Base-by-base conservation (phyloP, 2,888 invertebrate genomes). In the Aelia acuminata region DNA sequence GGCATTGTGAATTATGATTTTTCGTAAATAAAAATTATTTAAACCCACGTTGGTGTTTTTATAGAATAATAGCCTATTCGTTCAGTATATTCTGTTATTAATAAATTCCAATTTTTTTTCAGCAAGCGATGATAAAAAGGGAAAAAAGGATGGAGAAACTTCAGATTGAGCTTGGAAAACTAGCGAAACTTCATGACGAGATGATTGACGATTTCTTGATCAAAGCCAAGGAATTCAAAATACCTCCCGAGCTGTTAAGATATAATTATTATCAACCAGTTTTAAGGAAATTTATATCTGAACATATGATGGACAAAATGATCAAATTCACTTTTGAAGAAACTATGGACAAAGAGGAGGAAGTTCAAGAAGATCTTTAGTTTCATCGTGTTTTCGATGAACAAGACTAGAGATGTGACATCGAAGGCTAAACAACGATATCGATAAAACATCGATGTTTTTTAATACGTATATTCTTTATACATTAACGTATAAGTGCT, bases 121-220 rank as follows among this genome's bases (percentile, higher is more conserved):
- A 85, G 85, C 85, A 85, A 85, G 85, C 85, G 5, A 85, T 85
- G 85, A 50, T 48, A 39, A 87, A 87, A 49, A 87, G 87, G 15
- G 87, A 87, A 50, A 87, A 87, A 35, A 87, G 48, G n/a, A 87
- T 87, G 87, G 87, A 87, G n/a, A 87, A 49, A 87, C 87, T 87
- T 84, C 87, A 87, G 50, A 87, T 87, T 8, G 87, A 87, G 75
- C 84, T 87, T 80, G 75, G 87, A 13, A 87, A 87, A 87, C 22
- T 84, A 20, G 80, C 31, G 15, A 87, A 49, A 48, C 43, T 49
- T 84, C 87, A 87, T 43, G 87, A 87, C 22, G 50, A 87, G 15
- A 75, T 80, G 80, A 35, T 87, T 15, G 39, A 87, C 11, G 35
- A 84, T 20, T 80, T 75, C 31, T 39, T 80, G 49, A n/a, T 7